Evolutionary conservation across 1,140 invertebrate genomes (phyloP), one percentile per base, ranked within the genome.

Genomic region (Trichonephila inaurata): DNA sequence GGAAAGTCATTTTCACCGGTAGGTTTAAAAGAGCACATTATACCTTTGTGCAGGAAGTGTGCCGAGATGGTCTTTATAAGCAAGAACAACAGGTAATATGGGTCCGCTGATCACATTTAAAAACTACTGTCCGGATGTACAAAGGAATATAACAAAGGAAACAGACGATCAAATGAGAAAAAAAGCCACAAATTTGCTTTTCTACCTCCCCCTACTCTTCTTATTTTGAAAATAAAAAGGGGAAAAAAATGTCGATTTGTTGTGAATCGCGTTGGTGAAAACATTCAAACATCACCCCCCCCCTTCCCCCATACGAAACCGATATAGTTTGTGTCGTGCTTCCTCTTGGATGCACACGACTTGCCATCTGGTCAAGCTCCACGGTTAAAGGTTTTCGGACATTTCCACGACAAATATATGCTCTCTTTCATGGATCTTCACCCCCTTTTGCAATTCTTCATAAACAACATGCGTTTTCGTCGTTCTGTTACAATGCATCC

Each of bases 11-110:
- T 92, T 92, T 92, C 81, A 85, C 77, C 90, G 81, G 90, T 66
- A 92, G 81, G 77, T 85, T 85, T 85, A 64, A 44, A 85, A 88
- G n/a, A 88, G 18, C 40, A 16, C 72, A 90, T 90, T 81, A 24
- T 81, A 24, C 69, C 89, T 81, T 82, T 90, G 66, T 69, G 90
- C 69, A 91, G 89, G 89, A 91, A 77, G 90, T 92, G 77, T 66
- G 90, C 61, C 24, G 82, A 72, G 82, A 77, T 77, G 90, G 82
- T 44, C 77, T 62, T 92, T 77, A 61, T 81, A 28, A 44, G 21
- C 90, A 60, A 81, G 82, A 92, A 92, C 90, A 92, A 85, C 77
- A 72, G 89, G 14, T 92, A 58, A 83, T 92, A 51, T 66, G 33
- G 81, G 81, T 62, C 60, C 58, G 60, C 51, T 91, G 89, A 16